A percentile compares a stretch with the other conserved stretches of the same genome.
These are phyloP conservation scores for Damaliscus lunatus DNA, from an alignment of 2,113 vertebrate genomes.

Conservation along the genomic window DNA sequence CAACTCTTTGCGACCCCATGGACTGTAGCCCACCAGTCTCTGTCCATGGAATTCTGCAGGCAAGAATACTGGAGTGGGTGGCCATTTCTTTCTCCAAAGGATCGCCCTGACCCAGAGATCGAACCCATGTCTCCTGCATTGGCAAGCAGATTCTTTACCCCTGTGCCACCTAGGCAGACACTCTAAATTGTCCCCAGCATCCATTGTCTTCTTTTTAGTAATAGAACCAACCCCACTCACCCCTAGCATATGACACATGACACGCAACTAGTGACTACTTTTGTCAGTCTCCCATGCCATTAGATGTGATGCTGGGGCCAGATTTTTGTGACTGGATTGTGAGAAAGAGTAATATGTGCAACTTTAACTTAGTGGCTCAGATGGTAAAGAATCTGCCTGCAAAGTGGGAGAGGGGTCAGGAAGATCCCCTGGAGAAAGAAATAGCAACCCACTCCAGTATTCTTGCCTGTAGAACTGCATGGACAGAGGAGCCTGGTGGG, in stretches of 20 bases:
- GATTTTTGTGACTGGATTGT: background rate
- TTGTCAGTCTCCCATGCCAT: background rate
- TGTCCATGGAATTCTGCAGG: background rate
- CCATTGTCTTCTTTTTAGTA: background rate
- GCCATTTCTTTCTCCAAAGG: background rate
- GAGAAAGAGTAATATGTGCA: background rate
- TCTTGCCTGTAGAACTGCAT: background rate
- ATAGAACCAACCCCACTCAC: background rate
- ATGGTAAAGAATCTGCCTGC: background rate
- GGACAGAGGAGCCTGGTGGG: background rate
- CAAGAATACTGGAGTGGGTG: background rate
- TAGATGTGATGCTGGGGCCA: background rate
- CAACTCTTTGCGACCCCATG: background rate
- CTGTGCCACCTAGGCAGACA: background rate
- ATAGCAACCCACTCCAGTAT: background rate
- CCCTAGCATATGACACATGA: background rate
- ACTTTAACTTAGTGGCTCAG: background rate
- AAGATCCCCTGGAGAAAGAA: background rate
- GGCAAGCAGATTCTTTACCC: background rate
- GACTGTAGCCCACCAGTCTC: background rate
- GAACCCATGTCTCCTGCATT: background rate
- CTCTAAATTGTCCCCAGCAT: background rate
- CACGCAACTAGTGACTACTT: background rate
- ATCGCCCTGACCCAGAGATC: background rate
- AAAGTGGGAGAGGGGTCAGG: background rate